phyloP scores from a whole-genome alignment of 2,113 vertebrate genomes.

The Pachyramphus minor region DNA sequence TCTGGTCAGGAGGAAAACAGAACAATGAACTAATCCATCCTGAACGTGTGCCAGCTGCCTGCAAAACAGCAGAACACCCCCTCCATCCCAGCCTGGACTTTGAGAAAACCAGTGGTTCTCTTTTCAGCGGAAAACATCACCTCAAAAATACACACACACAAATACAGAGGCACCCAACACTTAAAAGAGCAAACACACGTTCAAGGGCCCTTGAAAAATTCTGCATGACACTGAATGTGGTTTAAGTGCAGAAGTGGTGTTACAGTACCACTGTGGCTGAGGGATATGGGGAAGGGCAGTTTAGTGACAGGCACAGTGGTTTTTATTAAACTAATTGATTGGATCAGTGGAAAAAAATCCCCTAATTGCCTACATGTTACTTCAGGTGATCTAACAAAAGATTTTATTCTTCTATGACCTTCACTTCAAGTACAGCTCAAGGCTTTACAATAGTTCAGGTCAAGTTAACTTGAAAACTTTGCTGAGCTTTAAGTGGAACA shows the following conservation, averaged over 20 bases:
- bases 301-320: background rate
- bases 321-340: background rate
- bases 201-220: background rate
- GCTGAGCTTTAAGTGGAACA: background rate
- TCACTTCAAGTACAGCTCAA: background rate
- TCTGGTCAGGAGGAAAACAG: background rate
- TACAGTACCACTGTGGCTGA: background rate
- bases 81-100: background rate
- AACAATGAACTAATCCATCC: background rate
- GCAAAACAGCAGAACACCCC: background rate
- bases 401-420: background rate
- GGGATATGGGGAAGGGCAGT: accelerated
- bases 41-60: background rate
- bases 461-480: background rate
- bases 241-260: background rate
- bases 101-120: background rate
- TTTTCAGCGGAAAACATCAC: background rate
- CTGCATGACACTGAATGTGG: accelerated
- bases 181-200: background rate
- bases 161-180: background rate
- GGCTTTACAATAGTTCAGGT: background rate
- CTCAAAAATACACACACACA: background rate
- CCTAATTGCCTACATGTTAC: background rate
- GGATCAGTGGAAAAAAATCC: background rate
- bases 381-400: background rate